Evolutionary conservation across 2,797 vertebrate genomes (phyloP), one percentile per base, ranked within the genome.

Genomic region (Sebastes wilsoni): DNA sequence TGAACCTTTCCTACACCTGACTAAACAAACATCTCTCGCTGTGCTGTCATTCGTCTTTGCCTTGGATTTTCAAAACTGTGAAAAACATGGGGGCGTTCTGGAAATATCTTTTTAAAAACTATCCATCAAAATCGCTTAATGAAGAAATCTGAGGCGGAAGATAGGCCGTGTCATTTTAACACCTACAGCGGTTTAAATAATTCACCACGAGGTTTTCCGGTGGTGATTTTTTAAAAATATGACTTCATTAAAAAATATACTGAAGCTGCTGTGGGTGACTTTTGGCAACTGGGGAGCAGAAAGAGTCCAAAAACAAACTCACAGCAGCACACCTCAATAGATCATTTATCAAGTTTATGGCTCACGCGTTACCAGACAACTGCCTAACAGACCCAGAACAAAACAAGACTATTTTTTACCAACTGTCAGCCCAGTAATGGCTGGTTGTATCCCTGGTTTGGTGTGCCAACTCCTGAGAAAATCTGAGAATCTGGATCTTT

Each of bases 211-310:
- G 16, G 56, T 42, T 69, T 58, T 67, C 72, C 12, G 6, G 42
- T 23, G 65, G 46, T 58, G 68, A 69, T 65, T 81, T 70, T 30
- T 18, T 54, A 36, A 74, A 76, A 68, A 65, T 20, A 62, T 13
- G 71, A 55, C 77, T 83, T 84, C 71, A 75, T 86, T 73, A 76
- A 79, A 58, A 70, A 70, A 81, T 81, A 79, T 64, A 75, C 25
- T 8, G 55, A 66, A 52, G 66, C 66, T n/a, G 54, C 76, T 75
- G 60, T 38, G 58, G 76, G 76, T 82, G 82, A 77, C 61, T 71
- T 77, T 67, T 66, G 52, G 79, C 75, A 73, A 23, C 70, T 16
- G 56, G 58, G 46, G 62, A 72, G 42, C 64, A 74, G 75, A 54
- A n/a, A 49, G 16, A 72, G 34, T 75, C 58, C n/a, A 62, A 80